Evolutionary conservation across 2,797 vertebrate genomes (phyloP).

Genomic region (Melanotaenia nigrans): DNA sequence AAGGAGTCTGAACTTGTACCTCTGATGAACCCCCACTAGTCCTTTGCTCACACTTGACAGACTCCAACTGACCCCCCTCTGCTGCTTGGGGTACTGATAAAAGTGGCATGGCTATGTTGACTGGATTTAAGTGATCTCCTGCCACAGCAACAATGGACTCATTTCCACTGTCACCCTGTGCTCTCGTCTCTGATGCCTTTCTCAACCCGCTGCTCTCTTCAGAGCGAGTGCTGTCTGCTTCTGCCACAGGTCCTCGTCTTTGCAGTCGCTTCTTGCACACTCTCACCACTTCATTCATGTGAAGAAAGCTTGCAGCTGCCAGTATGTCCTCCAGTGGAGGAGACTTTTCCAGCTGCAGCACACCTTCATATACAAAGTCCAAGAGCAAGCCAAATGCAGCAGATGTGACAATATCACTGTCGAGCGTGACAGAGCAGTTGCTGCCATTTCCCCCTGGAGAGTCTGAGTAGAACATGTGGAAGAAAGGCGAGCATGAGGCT

Average conservation of each 20-base stretch:
- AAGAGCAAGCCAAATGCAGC: constrained; percentile 91
- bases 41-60: constrained; percentile 70
- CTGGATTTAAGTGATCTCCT: constrained; percentile 50
- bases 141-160: constrained; percentile 34
- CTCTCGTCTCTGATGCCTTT: constrained; percentile 49
- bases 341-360: constrained; percentile 84
- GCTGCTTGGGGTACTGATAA: constrained; percentile 40
- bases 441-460: constrained; percentile 73
- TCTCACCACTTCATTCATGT: constrained; percentile 96
- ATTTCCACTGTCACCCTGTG: constrained; percentile 22
- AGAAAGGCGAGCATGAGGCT: constrained; percentile 94
- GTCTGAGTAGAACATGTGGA: constrained; percentile 96
- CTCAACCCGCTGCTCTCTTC: constrained; percentile 77
- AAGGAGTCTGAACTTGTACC: constrained; percentile 56
- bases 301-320: constrained; percentile 94
- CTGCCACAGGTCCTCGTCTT: constrained; percentile 87
- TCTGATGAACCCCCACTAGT: constrained; percentile 60
- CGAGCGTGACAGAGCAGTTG: constrained; percentile 85
- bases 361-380: constrained; percentile 95
- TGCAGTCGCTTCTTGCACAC: constrained; percentile 92
- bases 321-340: constrained; percentile 92
- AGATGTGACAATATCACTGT: constrained; percentile 93
- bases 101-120: constrained; percentile 27
- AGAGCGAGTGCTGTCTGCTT: constrained; percentile 93
- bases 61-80: constrained; percentile 54